Percentiles rank a stretch among this genome's conserved stretches.
These are phyloP conservation scores for Drosophila limbata DNA, from an alignment of 2,888 invertebrate genomes.

Conservation along the genomic window DNA sequence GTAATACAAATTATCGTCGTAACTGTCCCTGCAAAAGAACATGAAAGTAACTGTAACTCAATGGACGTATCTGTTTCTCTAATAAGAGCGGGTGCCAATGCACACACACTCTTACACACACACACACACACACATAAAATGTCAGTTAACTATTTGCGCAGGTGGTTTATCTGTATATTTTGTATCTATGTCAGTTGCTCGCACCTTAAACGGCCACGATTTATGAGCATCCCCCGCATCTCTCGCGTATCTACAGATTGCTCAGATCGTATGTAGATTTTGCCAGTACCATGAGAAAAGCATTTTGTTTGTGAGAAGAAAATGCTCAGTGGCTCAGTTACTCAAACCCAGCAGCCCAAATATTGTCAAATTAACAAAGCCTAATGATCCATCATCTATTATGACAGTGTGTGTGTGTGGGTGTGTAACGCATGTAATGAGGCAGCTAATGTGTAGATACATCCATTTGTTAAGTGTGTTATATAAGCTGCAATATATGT, in stretches of 20 bases:
- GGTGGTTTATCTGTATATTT: constrained; percentile 62
- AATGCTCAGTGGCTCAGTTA: neutral
- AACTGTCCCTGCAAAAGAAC: constrained; percentile 37
- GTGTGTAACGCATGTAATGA: constrained; percentile 27
- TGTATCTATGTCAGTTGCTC: constrained; percentile 80
- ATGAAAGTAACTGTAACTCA: constrained; percentile 19
- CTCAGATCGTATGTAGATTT: constrained; percentile 11
- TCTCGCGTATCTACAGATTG: neutral
- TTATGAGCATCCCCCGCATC: constrained; percentile 41
- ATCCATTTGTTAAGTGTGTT: constrained; percentile 15
- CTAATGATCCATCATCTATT: constrained; percentile 54
- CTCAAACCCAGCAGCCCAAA: constrained; percentile 24
- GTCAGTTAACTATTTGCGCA: constrained; percentile 75
- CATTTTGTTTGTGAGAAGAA: neutral
- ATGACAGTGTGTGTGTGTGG: constrained; percentile 24
- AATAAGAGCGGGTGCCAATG: constrained; percentile 26
- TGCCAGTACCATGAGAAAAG: constrained; percentile 7
- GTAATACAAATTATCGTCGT: no score
- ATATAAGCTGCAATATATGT: constrained; percentile 9
- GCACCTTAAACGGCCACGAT: constrained; percentile 77
- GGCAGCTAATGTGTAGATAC: constrained; percentile 29
- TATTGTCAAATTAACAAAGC: constrained; percentile 66
- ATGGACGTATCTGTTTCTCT: constrained; percentile 16
- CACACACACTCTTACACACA: constrained; percentile 20
- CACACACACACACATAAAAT: constrained; percentile 17